phyloP scores from a whole-genome alignment of 2,888 invertebrate species.

The Sipunculus nudus region DNA sequence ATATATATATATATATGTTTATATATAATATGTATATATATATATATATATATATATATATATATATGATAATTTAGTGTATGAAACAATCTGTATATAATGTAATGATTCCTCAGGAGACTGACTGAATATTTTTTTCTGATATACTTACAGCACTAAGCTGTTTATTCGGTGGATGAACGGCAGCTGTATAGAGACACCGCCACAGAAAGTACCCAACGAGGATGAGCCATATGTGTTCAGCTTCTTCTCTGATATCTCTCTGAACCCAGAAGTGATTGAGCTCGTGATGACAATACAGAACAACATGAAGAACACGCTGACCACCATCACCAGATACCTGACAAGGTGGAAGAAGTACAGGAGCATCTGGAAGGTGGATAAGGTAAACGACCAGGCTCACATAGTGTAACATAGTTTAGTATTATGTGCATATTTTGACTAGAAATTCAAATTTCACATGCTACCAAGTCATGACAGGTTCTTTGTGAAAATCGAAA shows the following conservation, averaged over 20 bases:
- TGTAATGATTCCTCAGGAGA: too few species aligned
- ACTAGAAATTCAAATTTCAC: too few species aligned
- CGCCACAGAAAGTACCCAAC: slow-evolving; percentile 72
- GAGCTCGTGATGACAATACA: slow-evolving; percentile 76
- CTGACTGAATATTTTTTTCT: too few species aligned
- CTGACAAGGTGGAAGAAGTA: slow-evolving; percentile 69
- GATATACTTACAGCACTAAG: slow-evolving; percentile 72
- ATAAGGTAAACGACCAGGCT: slow-evolving; percentile 65
- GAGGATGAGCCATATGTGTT: slow-evolving; percentile 75
- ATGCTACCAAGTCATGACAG: too few species aligned
- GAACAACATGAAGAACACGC: slow-evolving; percentile 74
- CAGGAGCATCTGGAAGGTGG: slow-evolving; percentile 63
- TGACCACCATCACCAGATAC: slow-evolving; percentile 75
- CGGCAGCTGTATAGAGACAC: slow-evolving; percentile 80
- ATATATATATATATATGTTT: too few species aligned
- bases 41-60: too few species aligned
- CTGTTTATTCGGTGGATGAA: slow-evolving; percentile 87
- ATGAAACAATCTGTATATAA: too few species aligned
- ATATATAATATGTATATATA: too few species aligned
- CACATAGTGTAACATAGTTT: not conserved
- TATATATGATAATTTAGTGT: too few species aligned
- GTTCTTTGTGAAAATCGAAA: too few species aligned
- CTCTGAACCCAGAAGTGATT: slow-evolving; percentile 75
- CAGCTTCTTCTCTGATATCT: slow-evolving; percentile 83
- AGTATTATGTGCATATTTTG: not conserved